These are phyloP conservation scores for Galerucella nymphaeae DNA, from an alignment of 2,888 invertebrate genomes.

Conservation along the genomic window DNA sequence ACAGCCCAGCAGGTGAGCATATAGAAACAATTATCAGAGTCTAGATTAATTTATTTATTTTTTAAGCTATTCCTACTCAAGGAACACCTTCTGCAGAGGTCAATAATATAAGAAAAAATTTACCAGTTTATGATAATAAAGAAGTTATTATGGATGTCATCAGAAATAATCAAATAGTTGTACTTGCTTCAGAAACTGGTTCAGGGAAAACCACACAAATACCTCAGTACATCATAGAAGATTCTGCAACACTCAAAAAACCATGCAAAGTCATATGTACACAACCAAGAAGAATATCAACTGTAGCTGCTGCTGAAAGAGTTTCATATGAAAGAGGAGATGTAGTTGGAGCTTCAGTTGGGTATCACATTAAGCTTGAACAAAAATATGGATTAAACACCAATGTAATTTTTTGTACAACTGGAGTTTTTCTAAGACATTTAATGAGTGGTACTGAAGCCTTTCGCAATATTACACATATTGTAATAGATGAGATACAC, in stretches of 20 bases:
- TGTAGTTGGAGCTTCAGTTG: constrained; percentile 66
- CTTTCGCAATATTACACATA: constrained; percentile 80
- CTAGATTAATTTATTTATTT: neutral
- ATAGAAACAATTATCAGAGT: neutral
- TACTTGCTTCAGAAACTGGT: constrained; percentile 88
- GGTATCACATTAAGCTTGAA: constrained; percentile 90
- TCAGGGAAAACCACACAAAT: constrained; percentile 97
- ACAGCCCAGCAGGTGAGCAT: constrained; percentile 8
- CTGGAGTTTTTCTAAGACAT: constrained; percentile 87
- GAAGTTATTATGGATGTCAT: constrained; percentile 76
- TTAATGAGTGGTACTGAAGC: constrained; percentile 83
- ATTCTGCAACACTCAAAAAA: constrained; percentile 70
- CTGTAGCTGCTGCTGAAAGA: constrained; percentile 84
- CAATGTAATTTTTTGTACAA: constrained; percentile 90
- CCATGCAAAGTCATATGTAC: constrained; percentile 90
- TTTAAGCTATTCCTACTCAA: constrained; percentile 18
- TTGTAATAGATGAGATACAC: constrained; percentile 95
- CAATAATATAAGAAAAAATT: constrained; percentile 70
- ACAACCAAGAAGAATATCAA: constrained; percentile 92
- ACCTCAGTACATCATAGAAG: constrained; percentile 91
- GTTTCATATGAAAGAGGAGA: constrained; percentile 76
- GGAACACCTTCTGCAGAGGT: constrained; percentile 35
- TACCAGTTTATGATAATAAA: constrained; percentile 77
- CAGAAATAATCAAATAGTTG: constrained; percentile 75
- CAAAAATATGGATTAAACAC: constrained; percentile 84